Evolutionary conservation across 2,888 invertebrate genomes (phyloP).

Genomic region (Sphaeridia pumilis): DNA sequence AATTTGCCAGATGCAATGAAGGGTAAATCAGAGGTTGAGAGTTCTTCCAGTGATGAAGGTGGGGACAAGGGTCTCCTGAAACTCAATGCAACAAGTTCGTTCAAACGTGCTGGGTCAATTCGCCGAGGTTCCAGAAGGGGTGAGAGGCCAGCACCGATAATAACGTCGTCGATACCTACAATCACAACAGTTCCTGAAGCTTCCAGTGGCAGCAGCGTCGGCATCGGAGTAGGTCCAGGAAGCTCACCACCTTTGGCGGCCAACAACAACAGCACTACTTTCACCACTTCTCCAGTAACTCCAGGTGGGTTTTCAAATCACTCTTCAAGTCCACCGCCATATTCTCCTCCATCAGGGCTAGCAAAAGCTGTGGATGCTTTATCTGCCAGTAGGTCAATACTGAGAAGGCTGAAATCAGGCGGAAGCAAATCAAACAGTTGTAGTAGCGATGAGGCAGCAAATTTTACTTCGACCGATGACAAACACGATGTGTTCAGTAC

Average conservation of each 20-base stretch:
- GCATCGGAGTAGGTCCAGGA: no score
- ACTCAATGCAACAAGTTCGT: no score
- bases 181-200: no score
- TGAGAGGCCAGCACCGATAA: no score
- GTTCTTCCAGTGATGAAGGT: constrained; percentile 34
- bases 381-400: constrained; percentile 5
- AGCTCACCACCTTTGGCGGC: no score
- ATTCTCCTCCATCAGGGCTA: not conserved
- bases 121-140: not conserved
- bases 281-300: not conserved
- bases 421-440: constrained; percentile 13
- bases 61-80: not conserved
- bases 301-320: not conserved
- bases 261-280: no score
- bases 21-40: constrained; percentile 30
- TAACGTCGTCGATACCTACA: no score
- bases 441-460: constrained; percentile 1
- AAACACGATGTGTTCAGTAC: not conserved
- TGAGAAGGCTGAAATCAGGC: constrained; percentile 13
- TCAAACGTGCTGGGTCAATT: not conserved
- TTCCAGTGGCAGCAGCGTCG: no score
- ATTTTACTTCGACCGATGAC: not conserved
- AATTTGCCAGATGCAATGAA: constrained; percentile 16
- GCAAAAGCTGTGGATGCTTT: no score
- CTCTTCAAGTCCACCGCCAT: not conserved